Conservation (phyloP, 2,888 invertebrate species). For the Drosophila demipolita region DNA sequence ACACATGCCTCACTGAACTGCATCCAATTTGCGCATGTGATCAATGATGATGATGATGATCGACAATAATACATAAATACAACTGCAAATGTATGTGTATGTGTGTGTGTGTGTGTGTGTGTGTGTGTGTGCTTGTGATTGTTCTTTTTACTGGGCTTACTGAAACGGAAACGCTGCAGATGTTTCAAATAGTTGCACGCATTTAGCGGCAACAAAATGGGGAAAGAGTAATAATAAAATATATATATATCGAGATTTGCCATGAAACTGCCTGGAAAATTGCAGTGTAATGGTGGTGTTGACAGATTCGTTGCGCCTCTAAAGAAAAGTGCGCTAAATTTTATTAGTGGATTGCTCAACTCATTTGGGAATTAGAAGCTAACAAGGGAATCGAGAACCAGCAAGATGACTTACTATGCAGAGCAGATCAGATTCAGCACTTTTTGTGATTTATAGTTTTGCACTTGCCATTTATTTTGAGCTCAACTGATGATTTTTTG, state of each 20-base stretch:
- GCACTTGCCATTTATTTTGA: background rate
- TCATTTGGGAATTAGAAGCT: constrained; percentile 21
- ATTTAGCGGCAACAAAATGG: constrained; percentile 50
- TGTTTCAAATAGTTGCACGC: constrained; percentile 50
- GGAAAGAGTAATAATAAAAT: constrained; percentile 14
- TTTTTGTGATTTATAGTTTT: constrained; percentile 26
- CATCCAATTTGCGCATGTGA: constrained; percentile 63
- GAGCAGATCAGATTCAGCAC: background rate
- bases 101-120: constrained; percentile 14
- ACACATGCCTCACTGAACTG: constrained; percentile 61
- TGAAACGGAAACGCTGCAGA: constrained; percentile 54
- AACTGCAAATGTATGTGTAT: constrained; percentile 15
- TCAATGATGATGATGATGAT: constrained; percentile 48
- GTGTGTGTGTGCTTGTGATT: constrained; percentile 31
- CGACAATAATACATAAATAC: constrained; percentile 29
- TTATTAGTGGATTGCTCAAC: constrained; percentile 4
- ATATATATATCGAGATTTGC: background rate
- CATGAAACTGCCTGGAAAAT: background rate
- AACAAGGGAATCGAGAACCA: background rate
- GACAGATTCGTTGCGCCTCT: constrained; percentile 26
- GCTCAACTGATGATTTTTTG: constrained; percentile 1
- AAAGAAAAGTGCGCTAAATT: background rate
- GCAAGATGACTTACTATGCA: constrained; percentile 12
- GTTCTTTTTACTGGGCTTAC: constrained; percentile 39
- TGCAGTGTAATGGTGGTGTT: constrained; percentile 17